Evolutionary conservation across 2,888 invertebrate species (phyloP), one percentile per base, ranked within the genome.

Genomic region (Scaptomyza parva): DNA sequence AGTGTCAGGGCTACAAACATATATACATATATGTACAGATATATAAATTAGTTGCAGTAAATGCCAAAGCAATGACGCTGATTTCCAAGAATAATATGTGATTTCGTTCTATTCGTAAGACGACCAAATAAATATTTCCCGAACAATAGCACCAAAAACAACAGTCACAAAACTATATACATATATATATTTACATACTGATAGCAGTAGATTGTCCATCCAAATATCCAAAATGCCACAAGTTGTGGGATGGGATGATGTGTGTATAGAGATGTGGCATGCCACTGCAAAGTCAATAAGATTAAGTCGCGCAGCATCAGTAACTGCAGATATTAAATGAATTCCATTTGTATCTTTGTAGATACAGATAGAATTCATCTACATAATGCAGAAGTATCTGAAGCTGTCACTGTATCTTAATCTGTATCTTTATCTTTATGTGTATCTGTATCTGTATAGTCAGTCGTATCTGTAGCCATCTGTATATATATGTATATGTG

Each of bases 61-160:
- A 81, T 82, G 82, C 85, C 85, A 79, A 74, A 75, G 85, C 64
- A 68, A 78, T 82, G 85, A 81, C 71, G 59, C 71, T 61, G 66
- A 81, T 72, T 81, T 82, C 82, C 65, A 44, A 72, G 82, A 82
- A 82, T 85, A 75, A 50, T 52, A 61, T 76, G 45, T 85, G 85
- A 81, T 78, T 78, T 80, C 55, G 63, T 77, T 70, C 14, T 11
- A 17, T 45, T 45, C 18, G 17, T 55, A 50, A 73, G 47, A 39
- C 55, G 14, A 45, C 53, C 61, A 71, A 67, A 67, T 55, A 65
- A 47, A 72, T 70, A 60, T 50, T 50, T 53, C 12, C 2, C 18
- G 33, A 66, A 45, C 65, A 80, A 66, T 78, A 9, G 9, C 63
- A 65, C 50, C 30, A 47, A 52, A 53, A 59, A 30, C 8, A 28